A percentile compares a stretch with the other conserved stretches of the same genome.
These are phyloP conservation scores for Adelosebastes latens DNA, from an alignment of 2,797 vertebrate species.

Conservation along the genomic window DNA sequence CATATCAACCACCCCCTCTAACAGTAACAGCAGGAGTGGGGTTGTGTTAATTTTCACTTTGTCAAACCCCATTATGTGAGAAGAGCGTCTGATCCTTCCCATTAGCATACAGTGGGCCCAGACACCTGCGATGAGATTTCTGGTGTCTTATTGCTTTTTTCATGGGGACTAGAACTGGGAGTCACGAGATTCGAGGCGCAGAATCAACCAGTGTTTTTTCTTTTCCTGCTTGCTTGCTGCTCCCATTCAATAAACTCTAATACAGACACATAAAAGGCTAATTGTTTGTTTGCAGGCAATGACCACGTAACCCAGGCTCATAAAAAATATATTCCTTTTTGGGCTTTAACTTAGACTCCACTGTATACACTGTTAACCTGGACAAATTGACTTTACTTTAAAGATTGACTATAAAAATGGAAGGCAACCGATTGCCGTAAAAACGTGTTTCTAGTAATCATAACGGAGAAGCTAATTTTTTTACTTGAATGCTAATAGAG, in stretches of 20 bases:
- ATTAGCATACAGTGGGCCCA: conserved; percentile 72
- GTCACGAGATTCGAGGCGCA: conserved; percentile 10
- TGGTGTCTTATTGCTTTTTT: conserved; percentile 59
- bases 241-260: not conserved
- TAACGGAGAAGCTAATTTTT: not conserved
- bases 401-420: not conserved
- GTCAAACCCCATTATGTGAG: conserved; percentile 81
- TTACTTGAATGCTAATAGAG: not conserved
- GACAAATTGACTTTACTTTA: not conserved
- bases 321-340: not conserved
- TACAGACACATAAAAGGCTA: not conserved
- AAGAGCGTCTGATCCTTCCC: conserved; percentile 65
- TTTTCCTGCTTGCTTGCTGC: not conserved
- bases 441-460: not conserved
- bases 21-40: conserved; percentile 78
- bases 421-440: too few species aligned
- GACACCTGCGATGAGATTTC: conserved; percentile 65
- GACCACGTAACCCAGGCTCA: not conserved
- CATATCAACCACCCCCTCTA: conserved; percentile 64
- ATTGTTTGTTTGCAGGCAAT: not conserved
- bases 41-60: conserved; percentile 83
- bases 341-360: not conserved
- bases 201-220: conserved; percentile 66
- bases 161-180: conserved; percentile 23
- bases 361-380: not conserved